These are phyloP conservation scores for Takifugu ocellatus DNA, from an alignment of 2,797 vertebrate species.

Conservation along the genomic window DNA sequence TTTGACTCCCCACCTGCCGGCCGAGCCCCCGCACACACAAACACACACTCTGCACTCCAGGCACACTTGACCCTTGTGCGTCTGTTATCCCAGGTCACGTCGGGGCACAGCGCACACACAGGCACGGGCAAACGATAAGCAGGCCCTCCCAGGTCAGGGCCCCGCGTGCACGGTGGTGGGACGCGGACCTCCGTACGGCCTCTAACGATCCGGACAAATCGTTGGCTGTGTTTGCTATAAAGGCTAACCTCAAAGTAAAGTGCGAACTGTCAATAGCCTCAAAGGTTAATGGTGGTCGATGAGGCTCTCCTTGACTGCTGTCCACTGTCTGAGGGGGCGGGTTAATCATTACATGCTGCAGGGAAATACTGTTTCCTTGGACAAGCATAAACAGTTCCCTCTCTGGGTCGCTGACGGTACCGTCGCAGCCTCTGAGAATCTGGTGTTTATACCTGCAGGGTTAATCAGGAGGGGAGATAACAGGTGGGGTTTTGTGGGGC, in stretches of 20 bases:
- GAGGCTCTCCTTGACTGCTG: conserved; percentile 5
- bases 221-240: conserved; percentile 42
- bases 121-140: conserved; percentile 28
- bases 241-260: conserved; percentile 39
- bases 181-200: conserved; percentile 16
- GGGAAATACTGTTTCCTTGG: neutral
- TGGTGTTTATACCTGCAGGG: too few relatives aligned
- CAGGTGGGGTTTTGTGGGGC: conserved; percentile 5
- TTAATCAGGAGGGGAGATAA: neutral
- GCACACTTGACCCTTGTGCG: conserved; percentile 52
- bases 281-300: conserved; percentile 26
- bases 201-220: conserved; percentile 6
- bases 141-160: conserved; percentile 33
- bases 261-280: conserved; percentile 24
- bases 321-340: conserved; percentile 11
- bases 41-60: conserved; percentile 49
- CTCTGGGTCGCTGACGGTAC: too few relatives aligned
- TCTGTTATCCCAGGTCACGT: conserved; percentile 42
- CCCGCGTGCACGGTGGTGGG: conserved; percentile 18
- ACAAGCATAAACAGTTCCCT: too few relatives aligned
- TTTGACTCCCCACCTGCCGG: conserved; percentile 59
- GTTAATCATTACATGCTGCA: neutral
- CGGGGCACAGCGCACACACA: conserved; percentile 23
- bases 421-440: too few relatives aligned
- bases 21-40: conserved; percentile 23